These are phyloP conservation scores for Gasterosteus aculeatus DNA, from an alignment of 2,113 vertebrate genomes.

Conservation along the genomic window DNA sequence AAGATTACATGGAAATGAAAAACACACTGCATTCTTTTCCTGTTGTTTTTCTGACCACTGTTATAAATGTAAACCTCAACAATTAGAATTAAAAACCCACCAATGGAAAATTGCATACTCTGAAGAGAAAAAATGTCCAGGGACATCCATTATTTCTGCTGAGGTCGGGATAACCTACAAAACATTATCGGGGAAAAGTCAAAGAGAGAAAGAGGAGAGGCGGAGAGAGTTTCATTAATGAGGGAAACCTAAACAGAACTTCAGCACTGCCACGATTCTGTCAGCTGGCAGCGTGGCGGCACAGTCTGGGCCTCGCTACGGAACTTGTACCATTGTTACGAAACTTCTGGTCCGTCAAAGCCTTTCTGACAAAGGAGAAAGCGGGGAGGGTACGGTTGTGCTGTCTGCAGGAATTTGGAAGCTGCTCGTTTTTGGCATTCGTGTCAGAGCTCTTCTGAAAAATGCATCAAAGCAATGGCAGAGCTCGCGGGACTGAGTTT, in stretches of 20 bases:
- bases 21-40: background rate
- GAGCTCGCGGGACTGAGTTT: slow-evolving; percentile 65
- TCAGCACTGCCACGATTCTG: slow-evolving; percentile 46
- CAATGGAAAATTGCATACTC: background rate
- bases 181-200: slow-evolving; percentile 3
- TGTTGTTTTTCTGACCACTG: background rate
- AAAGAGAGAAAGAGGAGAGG: background rate
- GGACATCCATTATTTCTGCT: background rate
- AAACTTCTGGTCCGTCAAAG: slow-evolving; percentile 37
- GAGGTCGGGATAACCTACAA: slow-evolving; percentile 14
- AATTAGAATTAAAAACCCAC: background rate
- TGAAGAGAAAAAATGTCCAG: slow-evolving; percentile 9
- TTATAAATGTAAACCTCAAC: background rate
- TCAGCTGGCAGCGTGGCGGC: slow-evolving; percentile 45
- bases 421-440: slow-evolving; percentile 69
- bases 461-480: slow-evolving; percentile 79
- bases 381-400: slow-evolving; percentile 57
- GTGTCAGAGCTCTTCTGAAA: slow-evolving; percentile 77
- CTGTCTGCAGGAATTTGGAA: slow-evolving; percentile 65
- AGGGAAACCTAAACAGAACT: slow-evolving; percentile 47
- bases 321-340: slow-evolving; percentile 56
- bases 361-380: slow-evolving; percentile 61
- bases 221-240: slow-evolving; percentile 21
- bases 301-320: slow-evolving; percentile 45
- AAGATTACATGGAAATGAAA: background rate